A percentile compares a stretch with the other conserved stretches of the same genome.
Evolutionary conservation across 2,888 invertebrate species (phyloP).

Genomic region (Nomada fabriciana): DNA sequence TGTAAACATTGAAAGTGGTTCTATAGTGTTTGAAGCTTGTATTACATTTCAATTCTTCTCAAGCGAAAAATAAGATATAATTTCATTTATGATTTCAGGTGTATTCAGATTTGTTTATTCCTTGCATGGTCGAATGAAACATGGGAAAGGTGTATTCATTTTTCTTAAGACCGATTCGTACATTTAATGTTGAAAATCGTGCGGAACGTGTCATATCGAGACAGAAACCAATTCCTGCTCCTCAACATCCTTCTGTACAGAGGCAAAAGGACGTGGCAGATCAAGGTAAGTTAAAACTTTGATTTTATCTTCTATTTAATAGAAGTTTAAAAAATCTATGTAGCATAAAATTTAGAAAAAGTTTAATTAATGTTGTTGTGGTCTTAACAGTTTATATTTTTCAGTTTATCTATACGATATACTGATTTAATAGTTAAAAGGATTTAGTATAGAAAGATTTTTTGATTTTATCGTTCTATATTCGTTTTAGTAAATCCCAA

Average conservation of each 20-base stretch:
- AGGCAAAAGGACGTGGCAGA: constrained; percentile 88
- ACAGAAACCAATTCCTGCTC: constrained; percentile 89
- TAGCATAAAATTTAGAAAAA: not conserved
- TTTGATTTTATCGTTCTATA: too few species aligned
- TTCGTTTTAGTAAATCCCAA: constrained; percentile 86
- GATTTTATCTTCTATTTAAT: not conserved
- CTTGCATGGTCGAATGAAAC: constrained; percentile 30
- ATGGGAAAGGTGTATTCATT: constrained; percentile 89
- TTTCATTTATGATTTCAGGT: constrained; percentile 11
- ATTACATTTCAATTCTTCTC: not conserved
- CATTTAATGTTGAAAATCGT: constrained; percentile 91
- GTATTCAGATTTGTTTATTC: not conserved
- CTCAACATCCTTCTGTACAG: constrained; percentile 87
- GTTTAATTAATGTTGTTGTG: too few species aligned
- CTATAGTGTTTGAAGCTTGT: not conserved
- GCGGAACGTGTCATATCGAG: constrained; percentile 89
- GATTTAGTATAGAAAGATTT: not conserved
- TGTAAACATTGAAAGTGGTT: not conserved
- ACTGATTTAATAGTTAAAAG: not conserved
- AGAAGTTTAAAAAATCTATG: not conserved
- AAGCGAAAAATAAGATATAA: not conserved
- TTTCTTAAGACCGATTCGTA: constrained; percentile 87
- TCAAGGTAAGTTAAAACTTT: constrained; percentile 79
- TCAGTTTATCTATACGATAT: too few species aligned
- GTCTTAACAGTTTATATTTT: too few species aligned